phyloP scores from a whole-genome alignment of 2,888 invertebrate species.

The Eupithecia subfuscata region DNA sequence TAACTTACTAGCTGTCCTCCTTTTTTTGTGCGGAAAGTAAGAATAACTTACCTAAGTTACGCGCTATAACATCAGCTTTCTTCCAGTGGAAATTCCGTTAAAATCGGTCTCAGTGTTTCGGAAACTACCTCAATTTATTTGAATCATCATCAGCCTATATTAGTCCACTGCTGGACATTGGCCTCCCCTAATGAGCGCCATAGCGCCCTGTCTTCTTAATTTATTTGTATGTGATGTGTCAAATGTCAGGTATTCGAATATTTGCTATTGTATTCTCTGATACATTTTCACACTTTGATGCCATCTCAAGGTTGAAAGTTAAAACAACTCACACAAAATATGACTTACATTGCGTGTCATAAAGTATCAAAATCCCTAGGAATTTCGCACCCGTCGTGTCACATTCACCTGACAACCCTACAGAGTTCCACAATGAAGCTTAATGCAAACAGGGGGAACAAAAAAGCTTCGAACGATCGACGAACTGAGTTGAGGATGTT shows the following conservation, averaged over 20 bases:
- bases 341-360: not conserved
- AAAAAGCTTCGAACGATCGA: slow-evolving; percentile 60
- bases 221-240: not conserved
- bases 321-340: not conserved
- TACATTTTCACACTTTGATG: not conserved
- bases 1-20: no score
- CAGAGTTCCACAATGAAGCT: slow-evolving; percentile 42
- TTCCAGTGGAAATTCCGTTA: no score
- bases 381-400: slow-evolving; percentile 11
- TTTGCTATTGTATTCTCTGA: not conserved
- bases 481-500: slow-evolving; percentile 59
- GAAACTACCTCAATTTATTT: not conserved
- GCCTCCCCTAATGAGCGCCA: no score
- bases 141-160: no score
- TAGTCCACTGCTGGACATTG: no score
- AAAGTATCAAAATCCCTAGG: not conserved
- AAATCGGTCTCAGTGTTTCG: no score
- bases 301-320: not conserved
- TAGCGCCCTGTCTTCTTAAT: no score
- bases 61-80: no score
- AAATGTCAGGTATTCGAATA: not conserved
- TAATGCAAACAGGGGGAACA: slow-evolving; percentile 65
- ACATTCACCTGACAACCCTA: slow-evolving; percentile 21
- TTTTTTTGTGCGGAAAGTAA: no score
- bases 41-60: no score